Evolutionary conservation across 2,888 invertebrate species (phyloP), one percentile per base, ranked within the genome.

Genomic region (Zonitis immaculata): DNA sequence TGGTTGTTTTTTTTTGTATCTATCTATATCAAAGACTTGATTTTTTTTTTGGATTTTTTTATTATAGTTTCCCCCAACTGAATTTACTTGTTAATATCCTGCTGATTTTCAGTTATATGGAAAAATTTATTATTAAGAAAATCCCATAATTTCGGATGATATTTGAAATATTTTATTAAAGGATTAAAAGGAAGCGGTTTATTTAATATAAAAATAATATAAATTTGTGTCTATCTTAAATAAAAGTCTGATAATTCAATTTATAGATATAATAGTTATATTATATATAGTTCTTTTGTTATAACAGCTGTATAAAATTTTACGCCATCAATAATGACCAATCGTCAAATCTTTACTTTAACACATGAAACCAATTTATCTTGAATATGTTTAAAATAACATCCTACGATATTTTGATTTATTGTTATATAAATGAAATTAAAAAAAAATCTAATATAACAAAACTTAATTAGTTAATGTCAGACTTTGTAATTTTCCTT

Each of bases 101-200:
- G 56, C 56, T 52, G 56, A 52, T 56, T 56, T 50, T 35, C 39
- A 52, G 39, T 56, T 56, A 52, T 56, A 56, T 52, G 56, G 47
- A 56, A 56, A 35, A 35, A 56, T 56, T 47, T 46, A 56, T 56
- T 56, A 49, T 42, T 52, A 50, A 52, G 52, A 35, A 32, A 56
- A 50, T 52, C 56, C 47, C 45, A 51, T 50, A 11, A 26, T 16
- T 26, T 32, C 12, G 14, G 47, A 42, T 12, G 44, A 56, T 56
- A 56, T 52, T 50, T 52, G n/a, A n/a, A n/a, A n/a, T n/a, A n/a
- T n/a, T n/a, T n/a, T n/a, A n/a, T 47, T 56, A 50, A 49, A 18
- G 42, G 45, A 26, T 50, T 42, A 39, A 22, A 42, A 49, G 22
- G 26, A 30, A 44, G 18, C 14, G 14, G 8, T 26, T 44, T 16